Evolutionary conservation across 2,888 invertebrate genomes (phyloP).

Genomic region (Corbicula japonica): DNA sequence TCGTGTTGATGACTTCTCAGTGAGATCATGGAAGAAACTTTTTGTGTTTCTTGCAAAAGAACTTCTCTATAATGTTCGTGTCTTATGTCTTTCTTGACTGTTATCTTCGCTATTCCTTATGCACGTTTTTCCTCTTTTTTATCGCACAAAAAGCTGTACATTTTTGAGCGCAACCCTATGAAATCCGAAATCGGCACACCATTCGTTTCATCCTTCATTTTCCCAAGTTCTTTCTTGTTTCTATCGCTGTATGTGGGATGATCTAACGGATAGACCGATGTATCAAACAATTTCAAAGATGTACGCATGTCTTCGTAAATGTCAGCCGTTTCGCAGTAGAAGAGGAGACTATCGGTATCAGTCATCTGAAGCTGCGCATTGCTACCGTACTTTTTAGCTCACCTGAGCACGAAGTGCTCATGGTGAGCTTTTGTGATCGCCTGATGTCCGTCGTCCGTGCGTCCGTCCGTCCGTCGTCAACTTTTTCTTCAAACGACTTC

Average conservation of each 20-base stretch:
- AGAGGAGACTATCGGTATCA: constrained; percentile 49
- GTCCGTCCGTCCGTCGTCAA: too few relatives aligned
- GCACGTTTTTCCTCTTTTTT: constrained; percentile 31
- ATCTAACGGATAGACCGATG: constrained; percentile 75
- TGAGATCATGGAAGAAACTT: constrained; percentile 29
- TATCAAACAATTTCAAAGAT: constrained; percentile 46
- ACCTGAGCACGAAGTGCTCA: too few relatives aligned
- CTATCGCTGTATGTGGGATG: constrained; percentile 65
- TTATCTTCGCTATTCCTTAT: constrained; percentile 45
- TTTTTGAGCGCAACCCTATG: constrained; percentile 68
- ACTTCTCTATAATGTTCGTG: constrained; percentile 46
- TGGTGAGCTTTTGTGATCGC: too few relatives aligned
- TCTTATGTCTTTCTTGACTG: constrained; percentile 48
- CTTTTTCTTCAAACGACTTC: too few relatives aligned
- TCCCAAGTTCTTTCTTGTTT: constrained; percentile 77
- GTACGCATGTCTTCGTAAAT: constrained; percentile 41
- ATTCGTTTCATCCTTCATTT: constrained; percentile 82
- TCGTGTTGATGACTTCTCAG: constrained; percentile 39
- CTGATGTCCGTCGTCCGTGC: too few relatives aligned
- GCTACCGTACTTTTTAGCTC: constrained; percentile 25
- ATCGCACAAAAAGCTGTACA: constrained; percentile 34
- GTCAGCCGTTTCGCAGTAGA: constrained; percentile 22
- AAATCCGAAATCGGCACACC: constrained; percentile 73
- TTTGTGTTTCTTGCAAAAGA: constrained; percentile 33
- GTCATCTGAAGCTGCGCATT: constrained; percentile 46